Evolutionary conservation across 64 coral and sea anemone species (phyloP).

Genomic region (Montipora sp.): DNA sequence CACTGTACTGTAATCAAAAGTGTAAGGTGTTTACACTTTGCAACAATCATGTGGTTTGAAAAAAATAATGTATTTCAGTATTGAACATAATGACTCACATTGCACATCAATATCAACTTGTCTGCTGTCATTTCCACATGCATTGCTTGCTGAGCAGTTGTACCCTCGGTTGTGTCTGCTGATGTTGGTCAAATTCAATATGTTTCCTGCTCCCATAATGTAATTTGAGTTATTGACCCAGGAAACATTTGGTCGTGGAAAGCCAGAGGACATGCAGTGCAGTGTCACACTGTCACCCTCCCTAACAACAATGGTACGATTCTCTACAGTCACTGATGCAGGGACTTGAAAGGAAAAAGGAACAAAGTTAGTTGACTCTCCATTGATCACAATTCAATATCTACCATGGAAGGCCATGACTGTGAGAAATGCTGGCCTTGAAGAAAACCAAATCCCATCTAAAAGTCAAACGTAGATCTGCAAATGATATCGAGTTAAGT

Average conservation of each 20-base stretch:
- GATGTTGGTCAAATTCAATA: background rate
- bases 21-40: background rate
- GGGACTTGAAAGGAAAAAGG: too few species aligned
- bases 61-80: background rate
- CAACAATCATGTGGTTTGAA: background rate
- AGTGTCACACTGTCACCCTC: background rate
- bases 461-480: too few species aligned
- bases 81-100: background rate
- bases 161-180: background rate
- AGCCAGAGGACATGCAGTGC: background rate
- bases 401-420: too few species aligned
- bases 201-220: background rate
- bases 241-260: background rate
- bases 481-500: too few species aligned
- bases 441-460: too few species aligned
- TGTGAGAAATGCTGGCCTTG: too few species aligned
- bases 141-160: background rate
- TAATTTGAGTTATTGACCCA: background rate
- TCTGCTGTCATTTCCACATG: background rate
- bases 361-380: too few species aligned
- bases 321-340: background rate
- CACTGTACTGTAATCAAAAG: too few species aligned
- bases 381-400: too few species aligned
- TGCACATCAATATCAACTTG: background rate
- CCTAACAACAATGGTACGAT: background rate